phyloP scores from a whole-genome alignment of 2,888 invertebrate species.

The Lithophane ornitopus region DNA sequence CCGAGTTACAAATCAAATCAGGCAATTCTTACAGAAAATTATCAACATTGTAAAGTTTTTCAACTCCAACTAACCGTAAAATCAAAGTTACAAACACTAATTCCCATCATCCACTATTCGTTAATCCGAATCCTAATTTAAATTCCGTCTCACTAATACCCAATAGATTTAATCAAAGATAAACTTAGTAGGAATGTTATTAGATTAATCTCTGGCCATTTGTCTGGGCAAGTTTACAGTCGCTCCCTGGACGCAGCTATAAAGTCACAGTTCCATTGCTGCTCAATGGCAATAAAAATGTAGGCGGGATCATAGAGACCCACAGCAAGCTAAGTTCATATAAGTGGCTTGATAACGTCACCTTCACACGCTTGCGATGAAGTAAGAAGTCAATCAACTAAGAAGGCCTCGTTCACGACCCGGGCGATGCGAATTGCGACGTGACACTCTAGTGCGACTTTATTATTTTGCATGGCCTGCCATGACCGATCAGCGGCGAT shows the following conservation, averaged over 20 bases:
- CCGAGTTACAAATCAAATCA: background rate
- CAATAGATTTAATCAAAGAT: constrained; percentile 62
- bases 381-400: too few species aligned
- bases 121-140: constrained; percentile 34
- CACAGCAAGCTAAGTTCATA: too few species aligned
- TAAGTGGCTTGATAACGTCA: background rate
- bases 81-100: constrained; percentile 15
- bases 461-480: too few species aligned
- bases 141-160: constrained; percentile 56
- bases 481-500: too few species aligned
- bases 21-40: background rate
- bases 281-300: background rate
- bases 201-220: constrained; percentile 57
- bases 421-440: too few species aligned
- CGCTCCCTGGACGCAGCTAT: constrained; percentile 37
- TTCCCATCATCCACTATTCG: constrained; percentile 8
- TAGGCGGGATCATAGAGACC: too few species aligned
- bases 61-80: constrained; percentile 12
- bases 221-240: constrained; percentile 47
- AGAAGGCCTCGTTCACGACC: too few species aligned
- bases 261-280: constrained; percentile 25
- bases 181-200: constrained; percentile 57
- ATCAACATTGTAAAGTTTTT: background rate
- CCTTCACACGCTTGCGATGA: background rate
- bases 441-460: background rate